Conservation (phyloP, 2,888 invertebrate species). For the Epinotia ramella region DNA sequence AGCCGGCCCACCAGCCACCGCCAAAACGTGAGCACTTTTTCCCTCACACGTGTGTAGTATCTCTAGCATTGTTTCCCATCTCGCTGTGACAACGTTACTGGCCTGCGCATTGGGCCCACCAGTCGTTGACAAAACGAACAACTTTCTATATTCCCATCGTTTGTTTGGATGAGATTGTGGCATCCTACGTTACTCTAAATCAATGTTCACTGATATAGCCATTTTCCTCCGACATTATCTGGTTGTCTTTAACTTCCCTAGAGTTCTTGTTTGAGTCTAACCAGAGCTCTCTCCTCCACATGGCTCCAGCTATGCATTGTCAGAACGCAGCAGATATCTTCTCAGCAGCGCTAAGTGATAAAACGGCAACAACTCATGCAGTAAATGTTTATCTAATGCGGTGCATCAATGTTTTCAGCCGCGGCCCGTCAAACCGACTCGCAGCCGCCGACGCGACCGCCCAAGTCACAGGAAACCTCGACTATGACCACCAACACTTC, state of each 20-base stretch:
- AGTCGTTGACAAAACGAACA: neutral
- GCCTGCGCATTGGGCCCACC: neutral
- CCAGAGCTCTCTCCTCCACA: no score
- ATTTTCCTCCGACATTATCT: no score
- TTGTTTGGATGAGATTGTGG: neutral
- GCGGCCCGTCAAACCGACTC: constrained; percentile 75
- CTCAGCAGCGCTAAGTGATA: no score
- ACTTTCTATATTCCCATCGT: no score
- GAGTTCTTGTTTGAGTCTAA: neutral
- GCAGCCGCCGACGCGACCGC: constrained; percentile 86
- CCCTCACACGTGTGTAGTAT: neutral
- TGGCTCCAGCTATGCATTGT: no score
- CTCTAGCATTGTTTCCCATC: no score
- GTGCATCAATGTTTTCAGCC: constrained; percentile 57
- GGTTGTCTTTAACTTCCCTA: neutral
- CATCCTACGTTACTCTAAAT: no score
- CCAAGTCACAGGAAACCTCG: constrained; percentile 90
- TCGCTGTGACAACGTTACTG: neutral
- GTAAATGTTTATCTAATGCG: neutral
- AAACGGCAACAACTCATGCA: no score
- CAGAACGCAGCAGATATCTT: no score
- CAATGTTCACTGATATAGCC: no score
- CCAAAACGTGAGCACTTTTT: constrained; percentile 76
- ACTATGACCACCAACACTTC: constrained; percentile 88
- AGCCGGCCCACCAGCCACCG: constrained; percentile 77